Base-by-base conservation (phyloP, 2,113 vertebrate genomes). In the Phaetusa simplex region DNA sequence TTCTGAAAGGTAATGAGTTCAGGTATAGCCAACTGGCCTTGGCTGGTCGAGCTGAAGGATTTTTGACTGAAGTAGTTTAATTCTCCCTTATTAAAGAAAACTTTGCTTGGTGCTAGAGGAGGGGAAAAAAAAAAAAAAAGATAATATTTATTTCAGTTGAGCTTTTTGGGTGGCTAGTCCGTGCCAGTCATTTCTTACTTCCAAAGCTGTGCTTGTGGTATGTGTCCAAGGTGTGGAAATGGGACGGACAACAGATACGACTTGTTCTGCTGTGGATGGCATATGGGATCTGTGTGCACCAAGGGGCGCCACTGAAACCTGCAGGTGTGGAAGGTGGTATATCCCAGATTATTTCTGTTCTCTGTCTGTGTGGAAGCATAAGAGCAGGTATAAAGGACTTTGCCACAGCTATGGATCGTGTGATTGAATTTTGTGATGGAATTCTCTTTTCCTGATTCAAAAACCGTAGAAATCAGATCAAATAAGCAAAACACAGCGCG, bases 401-500 rank as follows among this genome's bases (percentile, higher is more conserved):
- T 53, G 36, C 29, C 58, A 29, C 43, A 81, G 89, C 86, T 82
- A 49, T 6, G 7, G 67, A 66, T n/a, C 11, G 0, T 5, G n/a
- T 76, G 47, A 22, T 49, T 49, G 47, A 49, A 49, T 49, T 82
- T 59, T 19, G 11, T 34, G 55, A 30, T 8, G 34, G 42, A 61
- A 53, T 64, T 80, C 21, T 83, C 50, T 61, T 38, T 12, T 79
- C n/a, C 30, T 82, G 34, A 59, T 72, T 83, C 8, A 58, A 69
- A 84, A 36, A 5, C 2, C 2, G 0, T 2, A 24, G 40, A 61
- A 78, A 59, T 55, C 21, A 13, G 56, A 72, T 61, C 26, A 79
- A 77, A 77, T 9, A 34, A 69, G 70, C 17, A 29, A 62, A 71
- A 6, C 13, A 6, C 19, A 17, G 52, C 3, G 2, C 0, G 0